phyloP scores from a whole-genome alignment of 2,797 vertebrate species.

The Clarias platycephalus region DNA sequence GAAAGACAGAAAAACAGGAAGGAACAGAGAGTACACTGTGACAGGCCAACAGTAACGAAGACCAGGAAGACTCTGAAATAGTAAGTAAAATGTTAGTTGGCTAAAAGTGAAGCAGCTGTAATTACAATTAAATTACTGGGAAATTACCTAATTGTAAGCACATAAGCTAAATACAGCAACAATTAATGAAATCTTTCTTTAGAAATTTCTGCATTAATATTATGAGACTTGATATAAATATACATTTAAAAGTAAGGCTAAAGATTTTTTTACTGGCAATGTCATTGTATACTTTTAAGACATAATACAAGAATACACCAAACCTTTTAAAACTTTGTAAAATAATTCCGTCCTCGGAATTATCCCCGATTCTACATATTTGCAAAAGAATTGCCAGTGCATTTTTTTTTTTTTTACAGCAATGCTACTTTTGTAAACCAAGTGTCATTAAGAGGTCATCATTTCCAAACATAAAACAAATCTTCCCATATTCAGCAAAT shows the following conservation, averaged over 20 bases:
- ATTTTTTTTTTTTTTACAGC: not conserved
- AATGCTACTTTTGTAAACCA: too few relatives aligned
- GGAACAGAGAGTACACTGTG: slow-evolving; percentile 27
- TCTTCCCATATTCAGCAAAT: not conserved
- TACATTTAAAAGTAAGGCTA: not conserved
- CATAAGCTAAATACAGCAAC: not conserved
- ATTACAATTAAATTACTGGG: not conserved
- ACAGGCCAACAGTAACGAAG: not conserved
- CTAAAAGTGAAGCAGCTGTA: not conserved
- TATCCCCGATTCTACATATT: not conserved
- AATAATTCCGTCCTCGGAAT: not conserved
- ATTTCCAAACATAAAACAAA: not conserved
- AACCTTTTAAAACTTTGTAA: not conserved
- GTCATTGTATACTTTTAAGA: not conserved
- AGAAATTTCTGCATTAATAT: not conserved
- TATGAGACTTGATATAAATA: not conserved
- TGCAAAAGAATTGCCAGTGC: too few relatives aligned
- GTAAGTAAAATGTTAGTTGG: not conserved
- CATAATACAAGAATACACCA: not conserved
- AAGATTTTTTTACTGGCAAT: not conserved
- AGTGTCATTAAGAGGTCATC: not conserved
- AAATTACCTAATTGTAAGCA: not conserved
- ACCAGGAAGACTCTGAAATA: not conserved
- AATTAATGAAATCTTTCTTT: not conserved
- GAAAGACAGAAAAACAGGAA: slow-evolving; percentile 27